Evolutionary conservation across 2,113 vertebrate genomes (phyloP).

Genomic region (Atlantisia rogersi): DNA sequence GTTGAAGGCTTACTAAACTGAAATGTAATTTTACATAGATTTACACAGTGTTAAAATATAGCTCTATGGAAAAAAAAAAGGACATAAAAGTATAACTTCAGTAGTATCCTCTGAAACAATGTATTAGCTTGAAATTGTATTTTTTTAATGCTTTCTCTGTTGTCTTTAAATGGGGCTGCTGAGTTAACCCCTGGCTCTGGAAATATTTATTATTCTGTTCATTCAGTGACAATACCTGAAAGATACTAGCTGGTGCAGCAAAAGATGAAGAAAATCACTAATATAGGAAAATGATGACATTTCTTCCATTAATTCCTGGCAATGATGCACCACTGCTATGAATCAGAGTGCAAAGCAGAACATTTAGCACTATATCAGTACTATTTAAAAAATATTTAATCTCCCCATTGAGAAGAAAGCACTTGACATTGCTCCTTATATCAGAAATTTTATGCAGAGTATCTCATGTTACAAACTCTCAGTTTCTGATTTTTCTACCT

Average conservation of each 20-base stretch:
- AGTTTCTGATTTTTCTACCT: not conserved
- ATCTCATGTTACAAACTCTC: not conserved
- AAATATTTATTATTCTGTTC: conserved; percentile 1
- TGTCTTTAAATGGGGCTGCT: not conserved
- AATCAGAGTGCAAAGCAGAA: not conserved
- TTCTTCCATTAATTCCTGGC: not conserved
- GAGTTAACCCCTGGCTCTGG: not conserved
- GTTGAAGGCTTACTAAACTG: not conserved
- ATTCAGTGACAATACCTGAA: not conserved
- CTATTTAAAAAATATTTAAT: not conserved
- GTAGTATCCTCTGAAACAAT: not conserved
- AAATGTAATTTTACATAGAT: not conserved
- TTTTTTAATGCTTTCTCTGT: not conserved
- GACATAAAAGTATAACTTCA: not conserved
- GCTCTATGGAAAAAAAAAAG: not conserved
- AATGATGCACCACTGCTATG: not conserved
- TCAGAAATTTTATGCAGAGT: not conserved
- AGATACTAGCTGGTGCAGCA: not conserved
- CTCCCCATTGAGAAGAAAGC: not conserved
- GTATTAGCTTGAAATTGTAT: not conserved
- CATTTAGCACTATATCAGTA: not conserved
- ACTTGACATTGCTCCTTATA: not conserved
- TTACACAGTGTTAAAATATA: not conserved
- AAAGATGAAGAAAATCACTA: not conserved
- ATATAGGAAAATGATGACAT: not conserved